phyloP scores from a whole-genome alignment of 2,113 vertebrate species.

The Pristiophorus japonicus region DNA sequence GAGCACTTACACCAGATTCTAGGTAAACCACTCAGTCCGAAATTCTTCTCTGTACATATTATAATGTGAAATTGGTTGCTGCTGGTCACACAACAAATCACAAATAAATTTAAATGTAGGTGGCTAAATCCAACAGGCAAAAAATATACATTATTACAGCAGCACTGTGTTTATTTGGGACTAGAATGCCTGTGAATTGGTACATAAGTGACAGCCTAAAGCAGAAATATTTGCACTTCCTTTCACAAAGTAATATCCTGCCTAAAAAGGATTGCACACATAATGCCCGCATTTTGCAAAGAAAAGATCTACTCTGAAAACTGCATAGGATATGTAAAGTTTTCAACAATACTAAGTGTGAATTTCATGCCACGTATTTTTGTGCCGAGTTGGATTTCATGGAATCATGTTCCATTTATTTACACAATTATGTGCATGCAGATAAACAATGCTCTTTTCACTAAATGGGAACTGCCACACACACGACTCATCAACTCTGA shows the following conservation, averaged over 20 bases:
- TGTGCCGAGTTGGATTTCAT: neutral
- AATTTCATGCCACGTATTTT: neutral
- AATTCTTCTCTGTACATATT: neutral
- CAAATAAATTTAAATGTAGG: neutral
- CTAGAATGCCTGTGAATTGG: neutral
- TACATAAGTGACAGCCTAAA: no score
- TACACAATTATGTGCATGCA: neutral
- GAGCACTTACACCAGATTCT: neutral
- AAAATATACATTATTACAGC: neutral
- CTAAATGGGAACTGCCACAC: neutral
- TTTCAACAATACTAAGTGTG: neutral
- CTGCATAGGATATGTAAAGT: neutral
- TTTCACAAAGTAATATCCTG: conserved; percentile 14
- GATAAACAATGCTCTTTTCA: neutral
- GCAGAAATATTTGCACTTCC: neutral
- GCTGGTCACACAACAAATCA: neutral
- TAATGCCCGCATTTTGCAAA: neutral
- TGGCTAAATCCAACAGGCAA: neutral
- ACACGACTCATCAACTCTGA: neutral
- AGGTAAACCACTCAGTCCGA: neutral
- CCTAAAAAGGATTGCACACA: neutral
- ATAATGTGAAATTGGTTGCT: neutral
- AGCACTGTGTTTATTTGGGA: neutral
- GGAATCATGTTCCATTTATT: neutral
- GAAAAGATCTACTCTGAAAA: neutral